Conservation (phyloP, 1,140 invertebrate genomes). For the Zaprionus ghesquierei region DNA sequence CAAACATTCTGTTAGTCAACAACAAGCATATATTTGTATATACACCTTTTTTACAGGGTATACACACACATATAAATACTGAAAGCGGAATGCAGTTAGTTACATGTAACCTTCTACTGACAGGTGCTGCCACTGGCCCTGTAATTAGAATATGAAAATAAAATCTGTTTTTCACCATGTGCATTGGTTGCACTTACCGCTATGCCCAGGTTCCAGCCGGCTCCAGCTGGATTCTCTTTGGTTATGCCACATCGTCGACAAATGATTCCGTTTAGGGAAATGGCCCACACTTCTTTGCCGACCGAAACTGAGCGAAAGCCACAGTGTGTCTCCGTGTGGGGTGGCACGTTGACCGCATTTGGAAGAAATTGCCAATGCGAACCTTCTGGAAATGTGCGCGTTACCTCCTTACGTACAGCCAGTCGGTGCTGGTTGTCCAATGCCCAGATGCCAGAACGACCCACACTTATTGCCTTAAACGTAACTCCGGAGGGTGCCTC, state of each 20-base stretch:
- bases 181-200: slow-evolving; percentile 84
- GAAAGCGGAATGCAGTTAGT: slow-evolving; percentile 38
- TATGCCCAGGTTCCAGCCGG: slow-evolving; percentile 89
- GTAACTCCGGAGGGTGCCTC: slow-evolving; percentile 84
- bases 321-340: slow-evolving; percentile 83
- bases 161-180: not conserved
- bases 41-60: not conserved
- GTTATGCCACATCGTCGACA: slow-evolving; percentile 89
- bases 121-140: slow-evolving; percentile 80
- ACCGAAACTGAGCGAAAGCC: slow-evolving; percentile 88
- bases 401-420: slow-evolving; percentile 87
- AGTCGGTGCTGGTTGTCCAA: slow-evolving; percentile 86
- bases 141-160: slow-evolving; percentile 17
- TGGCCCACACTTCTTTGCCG: slow-evolving; percentile 88
- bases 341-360: slow-evolving; percentile 85
- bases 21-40: not conserved
- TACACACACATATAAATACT: slow-evolving; percentile 37
- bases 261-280: slow-evolving; percentile 88
- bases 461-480: slow-evolving; percentile 91
- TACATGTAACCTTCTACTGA: slow-evolving; percentile 75
- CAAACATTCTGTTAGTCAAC: not conserved
- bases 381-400: slow-evolving; percentile 88
- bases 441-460: slow-evolving; percentile 88
- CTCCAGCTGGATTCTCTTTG: slow-evolving; percentile 87
- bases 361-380: slow-evolving; percentile 87